phyloP scores from a whole-genome alignment of 2,113 vertebrate genomes.

The Athene cunicularia region DNA sequence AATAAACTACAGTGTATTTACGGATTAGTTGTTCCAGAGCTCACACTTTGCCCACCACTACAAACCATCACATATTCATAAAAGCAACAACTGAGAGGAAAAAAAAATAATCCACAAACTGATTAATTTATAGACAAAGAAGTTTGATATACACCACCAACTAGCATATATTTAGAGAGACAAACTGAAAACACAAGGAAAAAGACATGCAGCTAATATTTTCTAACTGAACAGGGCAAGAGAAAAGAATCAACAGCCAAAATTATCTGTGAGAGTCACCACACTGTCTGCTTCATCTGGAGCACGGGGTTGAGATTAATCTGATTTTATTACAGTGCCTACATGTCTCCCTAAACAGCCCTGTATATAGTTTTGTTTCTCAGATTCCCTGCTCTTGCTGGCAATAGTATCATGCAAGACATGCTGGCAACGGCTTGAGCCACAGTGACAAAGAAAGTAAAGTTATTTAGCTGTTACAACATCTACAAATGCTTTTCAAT shows the following conservation, averaged over 20 bases:
- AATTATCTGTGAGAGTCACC: background rate
- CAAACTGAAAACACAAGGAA: background rate
- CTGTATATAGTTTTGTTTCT: background rate
- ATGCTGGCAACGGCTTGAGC: background rate
- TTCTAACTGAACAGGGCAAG: background rate
- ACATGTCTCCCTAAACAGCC: background rate
- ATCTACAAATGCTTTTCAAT: background rate
- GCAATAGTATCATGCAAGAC: background rate
- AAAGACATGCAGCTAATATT: accelerated
- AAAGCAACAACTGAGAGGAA: background rate
- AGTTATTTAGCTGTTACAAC: background rate
- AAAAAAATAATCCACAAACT: background rate
- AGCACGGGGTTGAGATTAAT: background rate
- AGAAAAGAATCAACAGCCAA: background rate
- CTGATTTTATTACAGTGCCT: background rate
- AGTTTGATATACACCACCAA: background rate
- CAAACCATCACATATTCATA: background rate
- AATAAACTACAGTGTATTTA: background rate
- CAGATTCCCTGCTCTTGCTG: background rate
- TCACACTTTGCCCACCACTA: background rate
- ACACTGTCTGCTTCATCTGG: background rate
- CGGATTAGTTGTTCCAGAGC: background rate
- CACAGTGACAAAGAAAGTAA: accelerated
- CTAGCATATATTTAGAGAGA: background rate
- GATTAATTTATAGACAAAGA: background rate